Percentiles rank a stretch among this genome's conserved stretches.
phyloP scores from a whole-genome alignment of 2,888 invertebrate species.

The Drosophila gaucha region DNA sequence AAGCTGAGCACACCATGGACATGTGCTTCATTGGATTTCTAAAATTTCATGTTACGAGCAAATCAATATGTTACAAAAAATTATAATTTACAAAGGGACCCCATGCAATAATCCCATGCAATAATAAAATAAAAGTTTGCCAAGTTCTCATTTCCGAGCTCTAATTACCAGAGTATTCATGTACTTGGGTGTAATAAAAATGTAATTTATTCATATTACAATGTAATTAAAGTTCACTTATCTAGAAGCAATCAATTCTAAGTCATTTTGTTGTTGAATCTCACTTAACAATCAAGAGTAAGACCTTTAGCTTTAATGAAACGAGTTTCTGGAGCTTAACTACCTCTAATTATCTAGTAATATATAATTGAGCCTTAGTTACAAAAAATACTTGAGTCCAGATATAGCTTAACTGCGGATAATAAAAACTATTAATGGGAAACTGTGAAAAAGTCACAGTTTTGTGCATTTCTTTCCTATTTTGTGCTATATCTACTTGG shows the following conservation, averaged over 20 bases:
- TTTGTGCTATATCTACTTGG: neutral
- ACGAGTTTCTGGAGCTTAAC: constrained; percentile 15
- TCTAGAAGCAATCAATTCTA: constrained; percentile 3
- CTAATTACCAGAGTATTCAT: neutral
- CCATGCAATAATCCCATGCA: no score
- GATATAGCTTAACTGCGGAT: neutral
- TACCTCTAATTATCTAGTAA: constrained; percentile 16
- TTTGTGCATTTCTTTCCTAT: neutral
- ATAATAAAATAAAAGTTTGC: neutral
- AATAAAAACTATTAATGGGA: neutral
- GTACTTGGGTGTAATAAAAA: neutral
- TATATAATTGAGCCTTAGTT: neutral
- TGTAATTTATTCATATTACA: neutral
- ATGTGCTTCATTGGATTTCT: no score
- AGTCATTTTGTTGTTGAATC: constrained; percentile 9
- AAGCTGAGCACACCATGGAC: no score
- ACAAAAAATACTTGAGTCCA: neutral
- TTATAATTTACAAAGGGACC: no score
- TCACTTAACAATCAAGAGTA: constrained; percentile 5
- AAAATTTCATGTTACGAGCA: no score
- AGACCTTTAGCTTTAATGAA: constrained; percentile 13
- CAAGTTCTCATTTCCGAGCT: neutral
- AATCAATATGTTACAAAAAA: no score
- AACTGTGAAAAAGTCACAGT: neutral
- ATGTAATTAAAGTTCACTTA: constrained; percentile 11